These are phyloP conservation scores for Stegodyphus dumicola DNA, from an alignment of 1,140 invertebrate species.

Conservation along the genomic window DNA sequence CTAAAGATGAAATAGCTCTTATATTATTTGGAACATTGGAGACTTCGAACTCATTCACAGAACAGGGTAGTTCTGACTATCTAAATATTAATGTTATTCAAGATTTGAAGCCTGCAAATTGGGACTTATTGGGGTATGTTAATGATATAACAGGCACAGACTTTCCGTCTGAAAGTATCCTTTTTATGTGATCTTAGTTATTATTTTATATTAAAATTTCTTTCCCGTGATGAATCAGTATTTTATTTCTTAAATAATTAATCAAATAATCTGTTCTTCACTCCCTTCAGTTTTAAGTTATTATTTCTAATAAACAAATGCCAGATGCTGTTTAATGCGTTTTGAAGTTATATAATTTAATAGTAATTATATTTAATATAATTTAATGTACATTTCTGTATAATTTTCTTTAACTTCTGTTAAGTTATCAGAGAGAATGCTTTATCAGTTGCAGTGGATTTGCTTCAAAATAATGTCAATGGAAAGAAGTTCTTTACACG, in stretches of 20 bases:
- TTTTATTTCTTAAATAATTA: no score
- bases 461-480: constrained; percentile 18
- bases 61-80: constrained; percentile 66
- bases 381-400: no score
- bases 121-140: constrained; percentile 69
- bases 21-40: constrained; percentile 70
- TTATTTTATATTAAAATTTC: no score
- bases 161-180: constrained; percentile 68
- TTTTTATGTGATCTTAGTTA: background rate
- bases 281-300: no score
- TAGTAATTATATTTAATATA: no score
- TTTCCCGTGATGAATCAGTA: no score
- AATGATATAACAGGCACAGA: constrained; percentile 67
- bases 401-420: constrained; percentile 9
- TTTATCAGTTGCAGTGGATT: constrained; percentile 30
- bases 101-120: constrained; percentile 67
- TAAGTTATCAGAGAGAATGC: constrained; percentile 54
- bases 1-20: constrained; percentile 71
- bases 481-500: constrained; percentile 49
- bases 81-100: constrained; percentile 68
- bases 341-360: no score
- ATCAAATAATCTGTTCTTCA: no score
- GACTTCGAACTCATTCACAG: constrained; percentile 70
- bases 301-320: no score
- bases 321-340: no score